Conservation (phyloP, 2,888 invertebrate genomes). For the Scaptomyza tumidula region DNA sequence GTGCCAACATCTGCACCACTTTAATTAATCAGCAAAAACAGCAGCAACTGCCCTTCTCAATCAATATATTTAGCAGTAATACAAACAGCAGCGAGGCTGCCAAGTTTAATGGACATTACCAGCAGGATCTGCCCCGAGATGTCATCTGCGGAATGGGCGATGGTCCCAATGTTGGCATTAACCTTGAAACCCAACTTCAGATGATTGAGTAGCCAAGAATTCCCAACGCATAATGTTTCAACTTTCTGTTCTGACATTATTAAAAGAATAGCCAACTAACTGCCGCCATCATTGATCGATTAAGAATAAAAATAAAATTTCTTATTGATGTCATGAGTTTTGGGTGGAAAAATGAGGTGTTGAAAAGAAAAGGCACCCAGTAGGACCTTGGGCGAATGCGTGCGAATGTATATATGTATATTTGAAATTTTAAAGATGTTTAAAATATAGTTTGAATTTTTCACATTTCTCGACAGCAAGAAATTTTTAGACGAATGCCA, state of each 20-base stretch:
- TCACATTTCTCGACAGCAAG: no score
- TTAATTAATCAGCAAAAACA: conserved; percentile 31
- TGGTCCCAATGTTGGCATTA: conserved; percentile 30
- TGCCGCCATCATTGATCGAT: no score
- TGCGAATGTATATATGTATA: no score
- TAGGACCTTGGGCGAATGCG: no score
- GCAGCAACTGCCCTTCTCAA: conserved; percentile 41
- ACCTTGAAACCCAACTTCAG: conserved; percentile 24
- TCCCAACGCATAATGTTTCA: neutral
- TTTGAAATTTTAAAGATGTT: no score
- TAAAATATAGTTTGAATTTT: no score
- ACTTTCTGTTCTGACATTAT: neutral
- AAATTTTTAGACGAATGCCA: no score
- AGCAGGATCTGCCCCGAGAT: conserved; percentile 24
- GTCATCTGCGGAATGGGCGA: conserved; percentile 61
- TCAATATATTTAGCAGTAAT: conserved; percentile 42
- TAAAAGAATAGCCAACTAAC: no score
- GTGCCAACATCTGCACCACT: conserved; percentile 63
- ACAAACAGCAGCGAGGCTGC: conserved; percentile 15
- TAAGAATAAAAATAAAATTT: no score
- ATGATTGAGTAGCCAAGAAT: conserved; percentile 48
- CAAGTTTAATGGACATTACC: conserved; percentile 36
- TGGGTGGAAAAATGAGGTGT: no score
- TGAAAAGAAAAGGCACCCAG: no score
- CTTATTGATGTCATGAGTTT: no score